Evolutionary conservation across 2,797 vertebrate genomes (phyloP).

Genomic region (Chloroceryle amazona): DNA sequence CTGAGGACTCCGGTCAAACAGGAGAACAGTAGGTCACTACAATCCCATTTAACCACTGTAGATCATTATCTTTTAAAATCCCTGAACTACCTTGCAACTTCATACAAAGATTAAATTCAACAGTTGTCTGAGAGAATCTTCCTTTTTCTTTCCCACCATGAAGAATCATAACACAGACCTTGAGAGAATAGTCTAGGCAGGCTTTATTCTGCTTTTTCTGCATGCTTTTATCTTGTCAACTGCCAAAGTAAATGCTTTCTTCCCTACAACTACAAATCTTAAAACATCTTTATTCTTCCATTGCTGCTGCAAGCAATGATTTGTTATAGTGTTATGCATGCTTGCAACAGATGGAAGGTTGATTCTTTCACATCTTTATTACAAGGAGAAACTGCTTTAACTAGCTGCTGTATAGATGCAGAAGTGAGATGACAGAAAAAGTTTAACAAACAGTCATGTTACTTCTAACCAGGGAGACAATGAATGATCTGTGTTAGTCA

Average conservation of each 20-base stretch:
- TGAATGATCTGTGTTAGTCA: neutral
- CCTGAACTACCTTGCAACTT: neutral
- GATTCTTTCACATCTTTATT: neutral
- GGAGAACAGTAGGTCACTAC: neutral
- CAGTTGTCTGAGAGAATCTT: neutral
- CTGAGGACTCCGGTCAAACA: neutral
- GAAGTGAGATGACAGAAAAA: neutral
- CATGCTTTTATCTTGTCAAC: neutral
- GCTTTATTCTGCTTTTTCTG: neutral
- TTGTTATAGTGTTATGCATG: neutral
- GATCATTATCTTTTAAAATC: neutral
- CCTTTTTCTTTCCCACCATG: neutral
- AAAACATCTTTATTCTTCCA: neutral
- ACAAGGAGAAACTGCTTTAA: neutral
- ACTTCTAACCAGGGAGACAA: neutral
- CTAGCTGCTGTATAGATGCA: neutral
- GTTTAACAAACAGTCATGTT: neutral
- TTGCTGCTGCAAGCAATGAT: neutral
- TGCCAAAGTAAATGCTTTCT: neutral
- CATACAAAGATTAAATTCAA: neutral
- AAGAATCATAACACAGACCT: neutral
- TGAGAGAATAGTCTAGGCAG: neutral
- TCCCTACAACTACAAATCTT: neutral
- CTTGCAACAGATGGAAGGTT: neutral
- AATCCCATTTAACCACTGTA: neutral